Evolutionary conservation across 2,888 invertebrate species (phyloP).

Genomic region (Monopis laevigella): DNA sequence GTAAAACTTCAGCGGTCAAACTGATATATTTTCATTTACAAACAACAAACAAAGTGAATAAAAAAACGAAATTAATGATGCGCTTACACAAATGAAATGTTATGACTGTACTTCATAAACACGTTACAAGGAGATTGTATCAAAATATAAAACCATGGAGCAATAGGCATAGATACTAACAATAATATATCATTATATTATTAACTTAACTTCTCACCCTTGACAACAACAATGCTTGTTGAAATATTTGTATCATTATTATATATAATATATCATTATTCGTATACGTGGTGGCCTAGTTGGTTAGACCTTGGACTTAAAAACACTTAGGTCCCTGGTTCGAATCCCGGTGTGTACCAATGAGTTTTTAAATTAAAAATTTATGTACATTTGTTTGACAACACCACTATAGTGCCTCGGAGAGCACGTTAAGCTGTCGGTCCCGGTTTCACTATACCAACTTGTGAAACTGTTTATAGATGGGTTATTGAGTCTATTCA

Average conservation of each 20-base stretch:
- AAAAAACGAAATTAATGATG: slow-evolving; percentile 51
- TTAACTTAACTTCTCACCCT: slow-evolving; percentile 66
- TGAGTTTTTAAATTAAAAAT: too few relatives aligned
- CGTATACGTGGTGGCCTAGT: too few relatives aligned
- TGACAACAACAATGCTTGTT: slow-evolving; percentile 62
- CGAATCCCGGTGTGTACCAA: too few relatives aligned
- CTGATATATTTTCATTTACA: background rate
- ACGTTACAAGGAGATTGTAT: slow-evolving; percentile 28
- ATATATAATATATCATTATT: too few relatives aligned
- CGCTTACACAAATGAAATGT: slow-evolving; percentile 46
- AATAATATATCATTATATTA: slow-evolving; percentile 64
- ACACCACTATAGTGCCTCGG: too few relatives aligned
- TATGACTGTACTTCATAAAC: slow-evolving; percentile 56
- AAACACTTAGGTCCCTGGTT: too few relatives aligned
- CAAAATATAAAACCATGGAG: slow-evolving; percentile 16
- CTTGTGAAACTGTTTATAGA: too few relatives aligned
- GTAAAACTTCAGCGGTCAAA: background rate
- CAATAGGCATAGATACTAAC: slow-evolving; percentile 41
- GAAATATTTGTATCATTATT: slow-evolving; percentile 63
- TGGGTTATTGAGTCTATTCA: too few relatives aligned
- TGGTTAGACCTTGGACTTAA: too few relatives aligned
- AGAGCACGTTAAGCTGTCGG: too few relatives aligned
- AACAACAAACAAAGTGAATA: slow-evolving; percentile 37
- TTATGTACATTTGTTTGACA: too few relatives aligned
- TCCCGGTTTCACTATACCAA: too few relatives aligned